These are phyloP conservation scores for Epinephelus moara DNA, from an alignment of 2,113 vertebrate species.

Conservation along the genomic window DNA sequence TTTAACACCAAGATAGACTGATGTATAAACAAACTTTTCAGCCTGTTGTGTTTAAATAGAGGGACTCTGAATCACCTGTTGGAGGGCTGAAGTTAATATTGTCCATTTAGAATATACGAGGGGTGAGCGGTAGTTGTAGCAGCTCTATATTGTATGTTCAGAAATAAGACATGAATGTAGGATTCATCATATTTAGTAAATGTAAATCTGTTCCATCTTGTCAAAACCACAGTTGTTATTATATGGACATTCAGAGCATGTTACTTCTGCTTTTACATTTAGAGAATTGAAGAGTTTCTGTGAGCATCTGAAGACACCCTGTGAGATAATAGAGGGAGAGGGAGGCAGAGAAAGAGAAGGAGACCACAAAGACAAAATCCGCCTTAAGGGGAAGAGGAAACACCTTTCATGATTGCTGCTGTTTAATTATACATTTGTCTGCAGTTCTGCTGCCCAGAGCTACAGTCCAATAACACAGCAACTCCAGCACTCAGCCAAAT, in stretches of 20 bases:
- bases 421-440: slow-evolving; percentile 51
- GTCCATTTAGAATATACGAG: no score
- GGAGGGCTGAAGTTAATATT: no score
- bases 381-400: slow-evolving; percentile 20
- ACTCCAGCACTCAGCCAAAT: slow-evolving; percentile 26
- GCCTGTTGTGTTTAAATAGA: no score
- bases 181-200: neutral
- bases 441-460: slow-evolving; percentile 21
- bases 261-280: neutral
- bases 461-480: slow-evolving; percentile 24
- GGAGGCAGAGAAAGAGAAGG: slow-evolving; percentile 3
- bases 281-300: neutral
- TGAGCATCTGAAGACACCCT: neutral
- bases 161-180: neutral
- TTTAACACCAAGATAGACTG: no score
- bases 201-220: neutral
- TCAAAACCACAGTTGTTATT: neutral
- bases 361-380: slow-evolving; percentile 14
- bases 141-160: neutral
- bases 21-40: no score
- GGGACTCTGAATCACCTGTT: no score
- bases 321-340: slow-evolving; percentile 5
- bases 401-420: slow-evolving; percentile 19
- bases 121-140: neutral
- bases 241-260: neutral